Base-by-base conservation (phyloP, 2,113 vertebrate species). In the Gobius niger region DNA sequence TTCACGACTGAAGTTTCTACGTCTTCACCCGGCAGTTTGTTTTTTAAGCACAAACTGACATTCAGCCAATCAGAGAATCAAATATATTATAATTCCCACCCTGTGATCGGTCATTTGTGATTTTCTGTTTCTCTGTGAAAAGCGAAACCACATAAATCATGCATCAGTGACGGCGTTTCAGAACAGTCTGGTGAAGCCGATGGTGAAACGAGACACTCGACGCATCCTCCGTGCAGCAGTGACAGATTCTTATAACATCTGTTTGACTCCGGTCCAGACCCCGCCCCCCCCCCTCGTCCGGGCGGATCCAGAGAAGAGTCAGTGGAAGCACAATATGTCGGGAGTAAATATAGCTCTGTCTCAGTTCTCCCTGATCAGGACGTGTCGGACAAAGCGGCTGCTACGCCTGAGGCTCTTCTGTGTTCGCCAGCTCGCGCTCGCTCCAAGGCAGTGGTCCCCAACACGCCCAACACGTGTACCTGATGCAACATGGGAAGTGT, bases 301-400 rank as follows among this genome's bases (percentile, higher is more conserved):
- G 88, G 76, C 83, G 53, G 72, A 71, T 90, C 87, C 91, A 89
- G 88, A 92, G 87, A 83, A 90, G 88, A 68, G 72, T 67, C 69
- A 77, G 90, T 94, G 94, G 95, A 96, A 96, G 94, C 94, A 95
- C 93, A 64, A 87, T 67, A n/a, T n/a, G n/a, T n/a, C n/a, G n/a
- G n/a, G n/a, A n/a, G n/a, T n/a, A 88, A 92, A 86, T 92, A 89
- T 77, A 93, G 53, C 71, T 79, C 85, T 80, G 67, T 85, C 71
- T 87, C 80, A 77, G 93, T 79, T 97, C 95, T 97, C 95, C 95
- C 95, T 97, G 94, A 96, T 86, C 78, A 80, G 68, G 68, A 89
- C 90, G 90, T 88, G 69, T 77, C 78, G 90, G 24, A 24, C 24
- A 24, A 24, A 24, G 24, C 24, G 91, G 89, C 94, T 91, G 91